Evolutionary conservation across 1,140 invertebrate genomes (phyloP), one percentile per base, ranked within the genome.

Genomic region (Bombus affinis): DNA sequence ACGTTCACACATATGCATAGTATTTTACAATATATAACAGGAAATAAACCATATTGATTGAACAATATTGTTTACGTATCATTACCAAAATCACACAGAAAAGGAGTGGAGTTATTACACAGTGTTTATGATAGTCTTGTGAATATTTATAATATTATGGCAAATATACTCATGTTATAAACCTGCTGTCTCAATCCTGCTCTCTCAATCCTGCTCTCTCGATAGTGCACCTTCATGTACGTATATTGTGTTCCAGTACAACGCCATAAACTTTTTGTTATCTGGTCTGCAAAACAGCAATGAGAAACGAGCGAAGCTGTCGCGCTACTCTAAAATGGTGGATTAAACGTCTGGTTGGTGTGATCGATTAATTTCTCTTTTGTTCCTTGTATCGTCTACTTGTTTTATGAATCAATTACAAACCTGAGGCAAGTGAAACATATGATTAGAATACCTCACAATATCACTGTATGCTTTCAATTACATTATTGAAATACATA

Each of bases 321-420:
- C 88, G 65, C 73, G 70, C 76, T 85, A 73, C 39, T 77, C 76
- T 87, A 88, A 87, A 88, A 89, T 89, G 81, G 81, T 81, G 74
- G 78, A 89, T 89, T 89, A 89, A 89, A 89, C 73, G 82, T 73
- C 86, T 85, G 78, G 76, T 35, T 73, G 39, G 77, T 72, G 81
- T 81, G 86, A 89, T 87, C 88, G 81, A 87, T 89, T 89, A 81
- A 77, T 71, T 76, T 78, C 74, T 62, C 88, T 88, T 89, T 87
- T 85, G 88, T 88, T 81, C 68, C 81, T 28, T 73, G 85, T 74
- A 86, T 83, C 73, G 37, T 78, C 65, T 76, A 62, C 71, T 86
- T 87, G 66, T 73, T 83, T 74, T 73, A 65, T 62, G 79, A 83
- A 79, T 88, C 59, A 83, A 87, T 87, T 87, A 83, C 71, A 83